Evolutionary conservation across 2,113 vertebrate species (phyloP).

Genomic region (Antechinus stuartii): DNA sequence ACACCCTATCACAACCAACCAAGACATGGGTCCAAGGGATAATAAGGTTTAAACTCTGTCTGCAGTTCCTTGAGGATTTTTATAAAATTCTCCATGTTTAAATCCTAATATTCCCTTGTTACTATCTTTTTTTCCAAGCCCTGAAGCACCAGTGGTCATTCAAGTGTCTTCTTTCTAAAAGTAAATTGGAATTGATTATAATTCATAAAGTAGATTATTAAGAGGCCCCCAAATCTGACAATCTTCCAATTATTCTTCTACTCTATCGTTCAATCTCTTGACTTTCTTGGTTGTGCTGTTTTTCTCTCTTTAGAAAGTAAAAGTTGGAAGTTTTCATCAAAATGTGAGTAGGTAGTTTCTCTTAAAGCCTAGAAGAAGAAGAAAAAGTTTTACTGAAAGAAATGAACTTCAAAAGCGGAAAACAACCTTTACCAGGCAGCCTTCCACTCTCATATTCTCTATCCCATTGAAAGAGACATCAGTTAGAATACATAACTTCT

Average conservation of each 20-base stretch:
- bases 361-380: constrained; percentile 9
- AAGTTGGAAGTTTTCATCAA: neutral
- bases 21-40: neutral
- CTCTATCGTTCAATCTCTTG: neutral
- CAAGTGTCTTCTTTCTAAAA: neutral
- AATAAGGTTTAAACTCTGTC: neutral
- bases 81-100: neutral
- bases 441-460: neutral
- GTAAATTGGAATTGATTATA: neutral
- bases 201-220: neutral
- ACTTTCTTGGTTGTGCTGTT: neutral
- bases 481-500: neutral
- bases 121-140: neutral
- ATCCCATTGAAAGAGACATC: neutral
- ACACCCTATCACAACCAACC: neutral
- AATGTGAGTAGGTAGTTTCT: neutral
- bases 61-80: neutral
- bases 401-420: neutral
- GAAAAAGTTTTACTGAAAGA: neutral
- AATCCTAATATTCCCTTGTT: neutral
- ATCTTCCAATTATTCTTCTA: neutral
- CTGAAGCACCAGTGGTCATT: neutral
- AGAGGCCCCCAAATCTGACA: neutral
- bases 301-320: neutral
- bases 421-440: constrained; percentile 3